A percentile compares a stretch with the other conserved stretches of the same genome.
Evolutionary conservation across 2,113 vertebrate genomes (phyloP).

Genomic region (Sminthopsis crassicaudata): DNA sequence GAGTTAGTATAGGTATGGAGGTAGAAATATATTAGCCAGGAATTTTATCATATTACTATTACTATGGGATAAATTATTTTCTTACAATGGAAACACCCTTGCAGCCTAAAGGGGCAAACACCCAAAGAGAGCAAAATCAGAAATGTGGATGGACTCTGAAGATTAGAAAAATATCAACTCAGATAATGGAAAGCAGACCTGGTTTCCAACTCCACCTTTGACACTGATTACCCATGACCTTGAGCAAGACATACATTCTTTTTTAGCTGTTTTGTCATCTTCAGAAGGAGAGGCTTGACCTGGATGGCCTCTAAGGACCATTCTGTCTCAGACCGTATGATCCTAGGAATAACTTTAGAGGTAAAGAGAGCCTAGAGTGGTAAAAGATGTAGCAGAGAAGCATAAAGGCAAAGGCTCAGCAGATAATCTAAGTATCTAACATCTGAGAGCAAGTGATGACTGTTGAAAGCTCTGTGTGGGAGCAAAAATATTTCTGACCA

Average conservation of each 20-base stretch:
- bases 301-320: not conserved
- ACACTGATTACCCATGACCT: not conserved
- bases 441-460: not conserved
- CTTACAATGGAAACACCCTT: not conserved
- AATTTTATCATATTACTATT: not conserved
- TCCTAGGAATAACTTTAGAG: not conserved
- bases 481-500: conserved; percentile 10
- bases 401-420: not conserved
- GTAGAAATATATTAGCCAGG: not conserved
- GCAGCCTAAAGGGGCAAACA: not conserved
- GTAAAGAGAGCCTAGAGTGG: not conserved
- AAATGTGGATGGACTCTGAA: not conserved
- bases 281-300: not conserved
- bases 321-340: not conserved
- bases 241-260: not conserved
- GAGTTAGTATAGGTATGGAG: not conserved
- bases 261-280: not conserved
- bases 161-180: not conserved
- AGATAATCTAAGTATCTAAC: not conserved
- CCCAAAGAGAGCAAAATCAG: not conserved
- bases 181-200: not conserved
- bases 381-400: not conserved
- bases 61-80: not conserved
- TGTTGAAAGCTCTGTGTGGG: not conserved
- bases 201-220: not conserved